These are phyloP conservation scores for Mobula hypostoma DNA, from an alignment of 2,113 vertebrate genomes.

Conservation along the genomic window DNA sequence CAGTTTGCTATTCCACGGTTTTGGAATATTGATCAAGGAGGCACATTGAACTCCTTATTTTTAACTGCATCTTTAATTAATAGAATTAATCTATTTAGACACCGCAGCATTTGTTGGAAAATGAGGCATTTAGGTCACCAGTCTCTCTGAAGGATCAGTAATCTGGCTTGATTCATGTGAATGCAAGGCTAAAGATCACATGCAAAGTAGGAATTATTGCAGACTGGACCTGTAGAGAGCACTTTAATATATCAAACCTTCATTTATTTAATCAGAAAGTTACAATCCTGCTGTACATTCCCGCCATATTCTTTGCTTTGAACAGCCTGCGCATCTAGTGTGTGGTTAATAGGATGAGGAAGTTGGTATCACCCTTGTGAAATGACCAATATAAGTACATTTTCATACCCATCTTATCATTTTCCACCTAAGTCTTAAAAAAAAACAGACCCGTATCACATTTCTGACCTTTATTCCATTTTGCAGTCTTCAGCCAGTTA, in stretches of 20 bases:
- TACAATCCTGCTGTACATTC: background rate
- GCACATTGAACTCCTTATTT: background rate
- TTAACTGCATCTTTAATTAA: background rate
- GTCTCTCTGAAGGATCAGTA: background rate
- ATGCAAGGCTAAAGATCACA: background rate
- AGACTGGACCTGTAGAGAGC: background rate
- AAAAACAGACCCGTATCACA: background rate
- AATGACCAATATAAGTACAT: background rate
- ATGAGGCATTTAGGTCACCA: background rate
- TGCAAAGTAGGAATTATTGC: background rate
- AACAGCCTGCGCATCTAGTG: background rate
- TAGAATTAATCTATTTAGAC: background rate
- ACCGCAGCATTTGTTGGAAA: background rate
- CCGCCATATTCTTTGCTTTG: background rate
- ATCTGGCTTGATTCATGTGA: background rate
- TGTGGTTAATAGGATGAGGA: background rate
- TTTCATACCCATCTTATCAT: background rate
- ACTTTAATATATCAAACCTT: background rate
- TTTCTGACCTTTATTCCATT: background rate
- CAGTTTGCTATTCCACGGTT: background rate
- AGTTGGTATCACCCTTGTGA: background rate
- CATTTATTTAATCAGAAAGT: background rate
- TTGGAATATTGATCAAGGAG: background rate
- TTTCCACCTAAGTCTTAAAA: background rate
- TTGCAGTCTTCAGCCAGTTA: background rate